Evolutionary conservation across 2,888 invertebrate genomes (phyloP).

Genomic region (Diloba caeruleocephala): DNA sequence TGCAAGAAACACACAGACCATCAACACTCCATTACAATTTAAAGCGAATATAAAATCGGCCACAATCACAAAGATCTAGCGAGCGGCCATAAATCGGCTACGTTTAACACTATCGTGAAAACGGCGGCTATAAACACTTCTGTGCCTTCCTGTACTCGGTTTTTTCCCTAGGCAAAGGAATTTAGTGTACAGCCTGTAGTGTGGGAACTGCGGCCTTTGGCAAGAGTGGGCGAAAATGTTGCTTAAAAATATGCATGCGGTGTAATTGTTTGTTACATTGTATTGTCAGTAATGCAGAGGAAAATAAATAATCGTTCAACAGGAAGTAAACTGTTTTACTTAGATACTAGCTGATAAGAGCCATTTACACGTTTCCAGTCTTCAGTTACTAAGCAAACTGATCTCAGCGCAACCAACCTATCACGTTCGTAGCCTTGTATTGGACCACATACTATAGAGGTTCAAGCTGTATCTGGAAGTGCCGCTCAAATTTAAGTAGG

Average conservation of each 20-base stretch:
- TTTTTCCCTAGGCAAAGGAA: slow-evolving; percentile 56
- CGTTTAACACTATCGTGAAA: slow-evolving; percentile 56
- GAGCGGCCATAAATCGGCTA: slow-evolving; percentile 51
- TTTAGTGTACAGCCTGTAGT: slow-evolving; percentile 50
- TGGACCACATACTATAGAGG: no score
- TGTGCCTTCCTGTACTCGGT: slow-evolving; percentile 71
- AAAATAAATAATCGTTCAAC: no score
- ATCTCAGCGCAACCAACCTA: no score
- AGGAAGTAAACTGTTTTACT: no score
- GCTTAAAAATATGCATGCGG: slow-evolving; percentile 25
- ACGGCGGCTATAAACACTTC: slow-evolving; percentile 77
- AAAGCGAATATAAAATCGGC: slow-evolving; percentile 52
- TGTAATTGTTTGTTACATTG: slow-evolving; percentile 11
- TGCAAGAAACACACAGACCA: slow-evolving; percentile 13
- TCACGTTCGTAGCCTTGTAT: no score
- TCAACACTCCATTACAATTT: slow-evolving; percentile 48
- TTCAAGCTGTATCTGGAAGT: no score
- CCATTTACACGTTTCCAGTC: no score
- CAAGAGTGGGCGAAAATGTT: no score
- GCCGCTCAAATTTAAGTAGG: no score
- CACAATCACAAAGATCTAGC: slow-evolving; percentile 54
- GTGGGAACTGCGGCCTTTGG: slow-evolving; percentile 40
- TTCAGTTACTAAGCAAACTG: no score
- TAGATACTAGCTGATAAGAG: no score
- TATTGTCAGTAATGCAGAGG: no score